phyloP scores from a whole-genome alignment of 2,797 vertebrate genomes.

The Geotrypetes seraphini region DNA sequence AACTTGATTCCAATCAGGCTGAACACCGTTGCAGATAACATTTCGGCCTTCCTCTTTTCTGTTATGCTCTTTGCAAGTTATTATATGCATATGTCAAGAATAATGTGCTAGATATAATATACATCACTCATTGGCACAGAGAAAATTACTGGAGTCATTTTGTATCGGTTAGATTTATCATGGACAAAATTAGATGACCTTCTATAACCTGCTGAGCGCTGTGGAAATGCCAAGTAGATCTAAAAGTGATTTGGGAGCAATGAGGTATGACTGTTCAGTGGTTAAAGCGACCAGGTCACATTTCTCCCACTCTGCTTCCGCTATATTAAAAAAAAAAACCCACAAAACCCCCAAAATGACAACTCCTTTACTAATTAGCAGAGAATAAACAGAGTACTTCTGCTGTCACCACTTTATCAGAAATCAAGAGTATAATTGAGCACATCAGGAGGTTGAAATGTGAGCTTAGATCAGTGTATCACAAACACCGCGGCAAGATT shows the following conservation, averaged over 20 bases:
- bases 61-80: too few species aligned
- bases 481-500: too few species aligned
- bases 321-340: too few species aligned
- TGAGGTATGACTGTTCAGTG: not conserved
- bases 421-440: not conserved
- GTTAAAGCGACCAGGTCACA: accelerated
- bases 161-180: not conserved
- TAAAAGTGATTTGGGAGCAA: not conserved
- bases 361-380: not conserved
- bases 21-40: too few species aligned
- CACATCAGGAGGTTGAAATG: too few species aligned
- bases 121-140: not conserved
- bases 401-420: not conserved
- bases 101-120: not conserved
- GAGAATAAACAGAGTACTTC: not conserved
- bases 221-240: not conserved
- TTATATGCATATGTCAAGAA: not conserved
- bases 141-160: not conserved
- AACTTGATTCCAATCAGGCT: too few species aligned
- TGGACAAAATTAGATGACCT: not conserved
- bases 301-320: not conserved
- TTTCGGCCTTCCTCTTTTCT: too few species aligned
- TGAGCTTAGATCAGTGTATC: too few species aligned
- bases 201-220: not conserved
- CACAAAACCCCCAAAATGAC: too few species aligned